phyloP scores from a whole-genome alignment of 2,113 vertebrate genomes.

The Willisornis vidua region DNA sequence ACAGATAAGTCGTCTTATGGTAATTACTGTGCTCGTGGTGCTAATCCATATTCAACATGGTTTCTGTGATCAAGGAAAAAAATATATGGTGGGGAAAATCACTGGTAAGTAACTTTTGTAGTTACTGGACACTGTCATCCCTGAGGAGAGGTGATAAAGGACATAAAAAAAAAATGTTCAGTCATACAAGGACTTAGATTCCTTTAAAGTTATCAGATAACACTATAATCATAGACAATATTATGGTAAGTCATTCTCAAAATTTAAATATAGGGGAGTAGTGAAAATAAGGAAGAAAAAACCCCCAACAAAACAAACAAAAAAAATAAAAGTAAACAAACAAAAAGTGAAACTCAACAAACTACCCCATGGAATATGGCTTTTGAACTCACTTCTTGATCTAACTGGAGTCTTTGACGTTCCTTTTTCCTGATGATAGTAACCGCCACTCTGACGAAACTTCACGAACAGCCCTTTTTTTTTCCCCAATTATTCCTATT shows the following conservation, averaged over 20 bases:
- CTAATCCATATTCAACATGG: not conserved
- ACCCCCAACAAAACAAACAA: fast-evolving
- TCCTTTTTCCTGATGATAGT: not conserved
- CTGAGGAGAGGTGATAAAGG: not conserved
- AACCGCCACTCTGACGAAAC: not conserved
- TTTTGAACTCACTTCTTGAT: not conserved
- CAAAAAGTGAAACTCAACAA: not conserved
- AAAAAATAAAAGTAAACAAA: not conserved
- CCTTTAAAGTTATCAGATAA: not conserved
- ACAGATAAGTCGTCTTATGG: not conserved
- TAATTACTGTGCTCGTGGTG: not conserved
- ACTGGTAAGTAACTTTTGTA: not conserved
- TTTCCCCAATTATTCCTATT: not conserved
- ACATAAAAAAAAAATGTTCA: not conserved
- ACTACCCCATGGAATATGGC: not conserved
- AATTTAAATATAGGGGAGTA: fast-evolving
- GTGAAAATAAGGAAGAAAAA: fast-evolving
- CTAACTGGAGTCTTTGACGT: not conserved
- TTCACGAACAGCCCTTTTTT: not conserved
- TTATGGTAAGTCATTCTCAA: not conserved
- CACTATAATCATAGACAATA: not conserved
- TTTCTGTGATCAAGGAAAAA: not conserved
- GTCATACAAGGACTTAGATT: not conserved
- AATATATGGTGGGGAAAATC: not conserved
- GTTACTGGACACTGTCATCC: not conserved